Evolutionary conservation across 1,140 invertebrate genomes (phyloP).

Genomic region (Ectropis grisescens): DNA sequence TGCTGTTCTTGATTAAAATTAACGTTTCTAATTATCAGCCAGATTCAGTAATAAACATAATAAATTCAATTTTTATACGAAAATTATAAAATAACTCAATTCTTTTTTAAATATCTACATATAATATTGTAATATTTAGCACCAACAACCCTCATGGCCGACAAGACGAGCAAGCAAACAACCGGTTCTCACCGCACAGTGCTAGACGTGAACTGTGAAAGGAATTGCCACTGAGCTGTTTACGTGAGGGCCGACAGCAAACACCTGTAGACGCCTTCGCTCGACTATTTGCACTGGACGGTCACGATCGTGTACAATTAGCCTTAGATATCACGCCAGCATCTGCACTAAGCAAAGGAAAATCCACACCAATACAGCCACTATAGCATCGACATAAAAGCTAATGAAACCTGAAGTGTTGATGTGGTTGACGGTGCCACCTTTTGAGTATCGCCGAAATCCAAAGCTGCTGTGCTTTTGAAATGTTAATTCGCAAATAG

Average conservation of each 20-base stretch:
- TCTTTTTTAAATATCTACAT: too few relatives aligned
- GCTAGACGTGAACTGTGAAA: constrained; percentile 15
- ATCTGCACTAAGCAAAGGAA: too few relatives aligned
- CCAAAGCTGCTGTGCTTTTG: neutral
- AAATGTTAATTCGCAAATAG: constrained; percentile 6
- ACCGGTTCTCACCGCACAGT: too few relatives aligned
- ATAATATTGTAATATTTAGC: too few relatives aligned
- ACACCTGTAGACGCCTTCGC: constrained; percentile 48
- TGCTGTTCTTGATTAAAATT: too few relatives aligned
- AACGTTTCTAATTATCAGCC: too few relatives aligned
- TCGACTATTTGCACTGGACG: constrained; percentile 44
- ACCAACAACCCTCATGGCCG: too few relatives aligned
- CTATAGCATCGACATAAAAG: neutral
- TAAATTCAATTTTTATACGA: too few relatives aligned
- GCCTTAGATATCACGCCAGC: constrained; percentile 36
- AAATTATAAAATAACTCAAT: too few relatives aligned
- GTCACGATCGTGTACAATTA: constrained; percentile 48
- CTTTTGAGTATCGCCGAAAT: constrained; percentile 4
- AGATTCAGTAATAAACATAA: too few relatives aligned
- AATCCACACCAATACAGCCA: neutral
- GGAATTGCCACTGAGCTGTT: constrained; percentile 42
- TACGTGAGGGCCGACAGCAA: constrained; percentile 55
- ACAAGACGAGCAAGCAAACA: too few relatives aligned
- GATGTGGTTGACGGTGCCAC: constrained; percentile 4
- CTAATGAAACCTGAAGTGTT: too few relatives aligned